A percentile compares a stretch with the other conserved stretches of the same genome.
Conservation (phyloP, 2,797 vertebrate species). For the Eulemur coronatus region DNA sequence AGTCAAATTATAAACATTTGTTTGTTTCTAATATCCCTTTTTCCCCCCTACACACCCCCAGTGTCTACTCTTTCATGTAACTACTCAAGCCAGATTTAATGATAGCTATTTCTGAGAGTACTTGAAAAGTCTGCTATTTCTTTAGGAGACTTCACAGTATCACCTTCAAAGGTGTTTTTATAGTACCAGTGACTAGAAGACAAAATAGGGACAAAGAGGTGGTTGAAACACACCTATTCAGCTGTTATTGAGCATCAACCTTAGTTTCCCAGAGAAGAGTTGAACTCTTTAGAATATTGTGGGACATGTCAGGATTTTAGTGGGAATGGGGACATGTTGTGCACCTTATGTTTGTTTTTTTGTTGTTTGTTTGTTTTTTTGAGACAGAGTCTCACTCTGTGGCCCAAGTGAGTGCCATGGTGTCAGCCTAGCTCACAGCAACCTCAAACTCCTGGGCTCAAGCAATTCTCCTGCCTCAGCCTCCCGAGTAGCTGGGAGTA, state of each 20-base stretch:
- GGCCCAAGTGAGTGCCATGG: no score
- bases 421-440: no score
- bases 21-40: background rate
- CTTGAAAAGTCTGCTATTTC: background rate
- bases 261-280: background rate
- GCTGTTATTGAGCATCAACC: background rate
- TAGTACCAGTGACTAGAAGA: background rate
- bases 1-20: background rate
- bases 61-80: background rate
- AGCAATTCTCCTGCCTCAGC: no score
- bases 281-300: background rate
- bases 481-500: no score
- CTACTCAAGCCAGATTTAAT: background rate
- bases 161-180: background rate
- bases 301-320: background rate
- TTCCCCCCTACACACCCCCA: background rate
- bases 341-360: background rate
- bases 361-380: no score
- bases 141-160: background rate
- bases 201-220: background rate
- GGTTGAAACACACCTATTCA: background rate
- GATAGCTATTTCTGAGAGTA: slow-evolving; percentile 2
- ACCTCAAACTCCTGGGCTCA: no score
- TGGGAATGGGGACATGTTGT: background rate
- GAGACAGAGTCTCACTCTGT: no score